These are phyloP conservation scores for Netta rufina DNA, from an alignment of 2,797 vertebrate species.

Conservation along the genomic window DNA sequence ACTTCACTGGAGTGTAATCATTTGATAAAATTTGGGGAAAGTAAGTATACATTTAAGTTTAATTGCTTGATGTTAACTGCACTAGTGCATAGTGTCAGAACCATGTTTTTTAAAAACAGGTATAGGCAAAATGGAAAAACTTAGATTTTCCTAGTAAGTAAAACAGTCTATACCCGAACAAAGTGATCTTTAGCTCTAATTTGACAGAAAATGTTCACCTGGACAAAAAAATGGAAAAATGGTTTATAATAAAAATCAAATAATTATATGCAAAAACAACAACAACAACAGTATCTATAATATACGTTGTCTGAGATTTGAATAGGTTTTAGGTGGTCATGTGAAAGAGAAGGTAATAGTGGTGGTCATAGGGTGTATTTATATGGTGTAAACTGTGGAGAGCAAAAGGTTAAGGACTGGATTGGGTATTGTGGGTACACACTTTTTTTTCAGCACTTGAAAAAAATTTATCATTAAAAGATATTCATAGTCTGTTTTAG, in stretches of 20 bases:
- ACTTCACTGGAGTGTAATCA: slow-evolving; percentile 49
- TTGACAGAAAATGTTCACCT: neutral
- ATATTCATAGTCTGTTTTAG: slow-evolving; percentile 6
- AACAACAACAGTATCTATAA: neutral
- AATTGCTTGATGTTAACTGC: slow-evolving; percentile 48
- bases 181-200: neutral
- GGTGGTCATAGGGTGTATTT: neutral
- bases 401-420: neutral
- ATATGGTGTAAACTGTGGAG: neutral
- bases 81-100: neutral
- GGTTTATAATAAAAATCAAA: neutral
- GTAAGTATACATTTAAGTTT: slow-evolving; percentile 41
- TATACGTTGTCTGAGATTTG: neutral
- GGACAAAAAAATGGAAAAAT: neutral
- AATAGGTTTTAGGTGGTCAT: neutral
- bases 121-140: slow-evolving; percentile 6
- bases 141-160: neutral
- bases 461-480: slow-evolving; percentile 1
- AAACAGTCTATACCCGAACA: neutral
- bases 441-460: neutral
- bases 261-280: neutral
- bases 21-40: slow-evolving; percentile 61
- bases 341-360: neutral
- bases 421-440: neutral
- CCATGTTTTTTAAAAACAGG: neutral